A percentile compares a stretch with the other conserved stretches of the same genome.
Evolutionary conservation across 2,797 vertebrate genomes (phyloP).

Genomic region (Podargus strigoides): DNA sequence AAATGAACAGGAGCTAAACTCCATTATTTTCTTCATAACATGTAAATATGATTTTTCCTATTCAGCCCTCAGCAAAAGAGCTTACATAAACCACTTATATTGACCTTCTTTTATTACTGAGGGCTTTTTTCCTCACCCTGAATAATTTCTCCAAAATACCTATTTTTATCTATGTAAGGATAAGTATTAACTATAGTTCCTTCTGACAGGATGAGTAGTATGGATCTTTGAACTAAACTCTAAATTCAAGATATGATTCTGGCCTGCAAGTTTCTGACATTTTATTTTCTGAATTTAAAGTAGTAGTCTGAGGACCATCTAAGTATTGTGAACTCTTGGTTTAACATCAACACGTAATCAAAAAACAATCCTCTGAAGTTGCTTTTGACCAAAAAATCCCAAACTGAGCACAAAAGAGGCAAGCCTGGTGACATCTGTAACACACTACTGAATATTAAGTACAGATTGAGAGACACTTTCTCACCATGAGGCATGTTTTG

Average conservation of each 20-base stretch:
- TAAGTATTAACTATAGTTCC: neutral
- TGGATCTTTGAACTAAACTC: neutral
- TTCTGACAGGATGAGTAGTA: neutral
- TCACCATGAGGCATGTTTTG: neutral
- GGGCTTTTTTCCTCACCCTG: fast-evolving
- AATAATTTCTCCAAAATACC: neutral
- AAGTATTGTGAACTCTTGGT: neutral
- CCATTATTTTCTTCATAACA: neutral
- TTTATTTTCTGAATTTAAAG: neutral
- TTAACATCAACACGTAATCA: neutral
- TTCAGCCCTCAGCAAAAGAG: neutral
- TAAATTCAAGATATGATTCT: neutral
- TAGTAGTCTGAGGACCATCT: neutral
- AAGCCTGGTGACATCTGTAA: neutral
- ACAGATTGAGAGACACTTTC: neutral
- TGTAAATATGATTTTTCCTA: neutral
- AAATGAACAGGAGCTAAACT: neutral
- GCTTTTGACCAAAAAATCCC: neutral
- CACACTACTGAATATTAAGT: neutral
- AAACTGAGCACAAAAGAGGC: neutral
- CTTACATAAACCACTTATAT: neutral
- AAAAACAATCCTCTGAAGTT: neutral
- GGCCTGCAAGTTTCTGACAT: neutral
- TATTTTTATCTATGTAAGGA: neutral
- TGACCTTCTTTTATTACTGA: neutral